These are phyloP conservation scores for Diplodus puntazzo DNA, from an alignment of 2,797 vertebrate species.

Conservation along the genomic window DNA sequence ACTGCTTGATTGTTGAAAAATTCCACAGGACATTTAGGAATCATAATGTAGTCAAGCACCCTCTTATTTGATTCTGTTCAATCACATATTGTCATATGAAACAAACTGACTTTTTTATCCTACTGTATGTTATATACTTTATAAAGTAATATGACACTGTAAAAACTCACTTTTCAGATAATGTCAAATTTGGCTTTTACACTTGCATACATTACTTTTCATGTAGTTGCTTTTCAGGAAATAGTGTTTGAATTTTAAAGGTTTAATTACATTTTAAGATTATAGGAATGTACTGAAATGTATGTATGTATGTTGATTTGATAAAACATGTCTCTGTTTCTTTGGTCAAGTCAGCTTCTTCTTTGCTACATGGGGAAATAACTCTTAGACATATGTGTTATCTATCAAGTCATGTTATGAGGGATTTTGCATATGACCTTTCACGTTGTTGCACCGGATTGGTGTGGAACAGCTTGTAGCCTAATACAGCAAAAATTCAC, in stretches of 20 bases:
- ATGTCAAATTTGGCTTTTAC: neutral
- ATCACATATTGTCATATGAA: neutral
- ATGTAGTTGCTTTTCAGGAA: neutral
- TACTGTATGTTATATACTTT: neutral
- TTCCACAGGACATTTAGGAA: neutral
- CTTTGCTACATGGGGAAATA: conserved; percentile 9
- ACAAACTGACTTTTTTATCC: neutral
- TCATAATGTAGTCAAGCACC: neutral
- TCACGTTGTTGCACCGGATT: conserved; percentile 57
- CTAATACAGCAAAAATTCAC: conserved; percentile 70
- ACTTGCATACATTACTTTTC: neutral
- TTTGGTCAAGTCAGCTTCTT: conserved; percentile 11
- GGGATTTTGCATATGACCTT: conserved; percentile 40
- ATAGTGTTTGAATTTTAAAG: neutral
- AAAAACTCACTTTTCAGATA: neutral
- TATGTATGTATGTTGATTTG: conserved; percentile 21
- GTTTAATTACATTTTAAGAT: conserved; percentile 3
- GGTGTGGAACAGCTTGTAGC: conserved; percentile 70
- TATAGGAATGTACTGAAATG: conserved; percentile 3
- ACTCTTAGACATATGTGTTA: conserved; percentile 28
- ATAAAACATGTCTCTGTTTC: neutral
- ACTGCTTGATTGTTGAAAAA: conserved; percentile 1
- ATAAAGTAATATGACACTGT: neutral
- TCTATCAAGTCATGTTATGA: conserved; percentile 19
- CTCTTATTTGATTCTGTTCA: conserved; percentile 7